These are phyloP conservation scores for Poecilia gillii DNA, from an alignment of 2,797 vertebrate species.

Conservation along the genomic window DNA sequence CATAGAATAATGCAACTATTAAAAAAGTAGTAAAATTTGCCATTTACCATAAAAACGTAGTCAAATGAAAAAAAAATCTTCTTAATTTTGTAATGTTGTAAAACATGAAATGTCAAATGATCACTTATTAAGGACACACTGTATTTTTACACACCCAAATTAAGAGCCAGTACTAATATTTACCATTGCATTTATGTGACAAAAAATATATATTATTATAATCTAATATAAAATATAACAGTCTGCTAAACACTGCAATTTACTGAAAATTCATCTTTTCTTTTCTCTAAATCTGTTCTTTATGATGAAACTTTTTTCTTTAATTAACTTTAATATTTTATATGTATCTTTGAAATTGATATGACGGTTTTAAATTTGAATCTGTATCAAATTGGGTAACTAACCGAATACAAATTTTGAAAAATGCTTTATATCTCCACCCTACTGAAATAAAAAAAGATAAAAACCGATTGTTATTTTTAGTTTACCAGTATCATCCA, in stretches of 20 bases:
- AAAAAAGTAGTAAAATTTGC: not conserved
- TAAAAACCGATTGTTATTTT: not conserved
- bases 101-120: not conserved
- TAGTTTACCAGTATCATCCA: not conserved
- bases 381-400: not conserved
- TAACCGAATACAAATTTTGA: not conserved
- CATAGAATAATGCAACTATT: not conserved
- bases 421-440: not conserved
- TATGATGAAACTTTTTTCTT: not conserved
- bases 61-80: not conserved
- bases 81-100: not conserved
- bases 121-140: not conserved
- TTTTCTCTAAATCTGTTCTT: not conserved
- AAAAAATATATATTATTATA: not conserved
- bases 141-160: not conserved
- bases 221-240: not conserved
- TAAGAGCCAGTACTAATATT: not conserved
- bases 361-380: not conserved
- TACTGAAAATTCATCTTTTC: not conserved
- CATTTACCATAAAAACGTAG: too few relatives aligned
- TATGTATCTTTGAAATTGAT: not conserved
- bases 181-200: not conserved
- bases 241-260: not conserved
- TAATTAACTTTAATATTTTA: not conserved
- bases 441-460: not conserved